Base-by-base conservation (phyloP, 30 jellyfish, hydroid and myxozoan species). In the Catostylus mosaicus region DNA sequence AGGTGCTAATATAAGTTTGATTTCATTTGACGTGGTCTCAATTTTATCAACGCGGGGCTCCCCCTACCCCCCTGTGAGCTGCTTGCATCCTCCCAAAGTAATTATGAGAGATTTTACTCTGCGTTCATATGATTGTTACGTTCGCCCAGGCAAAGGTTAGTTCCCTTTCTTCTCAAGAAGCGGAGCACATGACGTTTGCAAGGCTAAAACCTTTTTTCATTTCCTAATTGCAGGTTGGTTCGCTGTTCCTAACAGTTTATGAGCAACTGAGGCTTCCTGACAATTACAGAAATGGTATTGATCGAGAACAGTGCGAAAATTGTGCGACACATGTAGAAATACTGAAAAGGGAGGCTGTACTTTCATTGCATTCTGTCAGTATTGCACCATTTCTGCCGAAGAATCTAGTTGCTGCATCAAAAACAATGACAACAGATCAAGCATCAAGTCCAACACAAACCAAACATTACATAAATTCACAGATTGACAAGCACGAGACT, bases 291-390 rank as follows among this genome's bases (percentile, higher is more conserved):
- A 50, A 33, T 33, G 99, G 96, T 19, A 70, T 95, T 32, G 92
- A 52, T 33, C 85, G 93, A 46, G 99, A 96, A n/a, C 83, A 65
- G 56, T 93, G 99, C 74, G 87, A 66, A 23, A 73, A 67, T n/a
- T 93, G 99, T 73, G 87, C 94, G n/a, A 75, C 93, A 27, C 93
- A 93, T 50, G 88, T 93, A 23, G 99, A 87, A 46, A 59, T 74
- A 26, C 45, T 93, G n/a, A 84, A 84, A 36, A 50, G 96, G 32
- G 89, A 88, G 33, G 99, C 99, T 9, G 88, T 93, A 11, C 38
- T 45, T 46, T 51, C 92, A 6, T 47, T 90, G 77, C 88, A 87
- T 29, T 57, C 99, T 43, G 92, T 92, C 23, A 80, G 88, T 46
- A 48, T 92, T 14, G 96, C 97, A 33, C 95, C 98, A 16, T 87